A percentile compares a stretch with the other conserved stretches of the same genome.
Conservation (phyloP, 37 sponge, comb jelly and placozoan genomes). For the Ianthella basta region DNA sequence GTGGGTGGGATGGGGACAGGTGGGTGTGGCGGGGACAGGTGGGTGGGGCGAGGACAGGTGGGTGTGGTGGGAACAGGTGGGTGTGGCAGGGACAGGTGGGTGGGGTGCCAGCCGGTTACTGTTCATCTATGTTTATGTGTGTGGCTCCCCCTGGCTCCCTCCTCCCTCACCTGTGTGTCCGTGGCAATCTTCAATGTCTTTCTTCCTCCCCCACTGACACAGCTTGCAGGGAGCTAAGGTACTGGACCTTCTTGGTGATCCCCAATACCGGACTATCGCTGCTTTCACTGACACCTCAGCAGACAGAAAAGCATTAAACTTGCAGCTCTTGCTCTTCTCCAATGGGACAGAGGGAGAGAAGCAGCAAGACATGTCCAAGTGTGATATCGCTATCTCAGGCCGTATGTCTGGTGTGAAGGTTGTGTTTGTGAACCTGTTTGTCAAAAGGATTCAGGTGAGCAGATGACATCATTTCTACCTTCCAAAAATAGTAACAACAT, state of each 20-base stretch:
- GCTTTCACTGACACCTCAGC: conserved; percentile 19
- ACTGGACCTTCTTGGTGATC: neutral
- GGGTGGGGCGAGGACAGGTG: neutral
- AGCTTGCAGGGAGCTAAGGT: too few relatives aligned
- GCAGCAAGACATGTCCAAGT: conserved; percentile 13
- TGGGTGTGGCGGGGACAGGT: neutral
- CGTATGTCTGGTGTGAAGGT: conserved; percentile 37
- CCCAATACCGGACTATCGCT: neutral
- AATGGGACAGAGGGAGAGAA: conserved; percentile 3
- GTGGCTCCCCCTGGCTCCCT: too few relatives aligned
- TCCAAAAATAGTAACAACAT: too few relatives aligned
- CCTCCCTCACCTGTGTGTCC: too few relatives aligned
- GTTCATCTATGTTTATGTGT: neutral
- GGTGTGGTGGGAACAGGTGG: neutral
- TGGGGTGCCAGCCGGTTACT: too few relatives aligned
- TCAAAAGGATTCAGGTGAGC: conserved; percentile 30
- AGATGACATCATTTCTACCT: neutral
- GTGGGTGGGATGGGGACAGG: neutral
- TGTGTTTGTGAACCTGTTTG: conserved; percentile 41
- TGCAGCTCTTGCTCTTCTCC: neutral
- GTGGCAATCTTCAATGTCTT: too few relatives aligned
- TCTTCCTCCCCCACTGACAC: too few relatives aligned
- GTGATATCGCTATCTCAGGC: conserved; percentile 36
- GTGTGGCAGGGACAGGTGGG: too few relatives aligned
- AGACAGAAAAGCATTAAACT: neutral